These are phyloP conservation scores for Gallinago nigripennis DNA, from an alignment of 2,797 vertebrate genomes.

Conservation along the genomic window DNA sequence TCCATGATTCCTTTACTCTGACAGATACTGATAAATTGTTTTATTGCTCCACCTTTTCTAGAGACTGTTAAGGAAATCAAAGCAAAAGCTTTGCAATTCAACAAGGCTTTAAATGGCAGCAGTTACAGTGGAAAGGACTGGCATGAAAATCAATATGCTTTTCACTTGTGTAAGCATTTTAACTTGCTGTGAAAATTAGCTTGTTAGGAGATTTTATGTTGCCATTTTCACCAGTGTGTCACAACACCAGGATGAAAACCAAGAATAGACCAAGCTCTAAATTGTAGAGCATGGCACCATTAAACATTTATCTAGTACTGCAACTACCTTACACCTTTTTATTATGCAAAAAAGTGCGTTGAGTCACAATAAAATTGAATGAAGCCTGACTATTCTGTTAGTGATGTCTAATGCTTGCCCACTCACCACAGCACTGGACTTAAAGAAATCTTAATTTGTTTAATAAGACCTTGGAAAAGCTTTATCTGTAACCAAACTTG, in stretches of 20 bases:
- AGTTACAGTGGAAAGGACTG: background rate
- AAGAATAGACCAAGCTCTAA: background rate
- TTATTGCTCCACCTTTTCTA: background rate
- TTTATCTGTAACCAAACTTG: background rate
- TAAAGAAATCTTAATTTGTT: slow-evolving; percentile 40
- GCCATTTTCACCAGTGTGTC: background rate
- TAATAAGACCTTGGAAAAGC: slow-evolving; percentile 24
- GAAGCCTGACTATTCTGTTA: slow-evolving; percentile 24
- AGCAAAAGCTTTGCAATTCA: background rate
- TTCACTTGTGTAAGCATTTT: background rate
- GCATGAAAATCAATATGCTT: background rate
- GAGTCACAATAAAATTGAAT: slow-evolving; percentile 26
- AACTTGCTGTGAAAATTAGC: background rate
- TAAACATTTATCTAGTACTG: slow-evolving; percentile 18
- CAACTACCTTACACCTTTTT: slow-evolving; percentile 9
- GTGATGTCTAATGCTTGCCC: background rate
- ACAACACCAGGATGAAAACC: background rate
- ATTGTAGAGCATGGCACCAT: background rate
- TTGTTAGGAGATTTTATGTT: background rate
- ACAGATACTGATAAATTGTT: background rate
- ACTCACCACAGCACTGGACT: background rate
- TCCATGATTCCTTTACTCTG: background rate
- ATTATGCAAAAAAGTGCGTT: background rate
- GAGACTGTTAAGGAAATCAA: slow-evolving; percentile 5
- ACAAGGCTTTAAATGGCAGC: background rate